These are phyloP conservation scores for Drosophila meridiana DNA, from an alignment of 2,888 invertebrate species.

Conservation along the genomic window DNA sequence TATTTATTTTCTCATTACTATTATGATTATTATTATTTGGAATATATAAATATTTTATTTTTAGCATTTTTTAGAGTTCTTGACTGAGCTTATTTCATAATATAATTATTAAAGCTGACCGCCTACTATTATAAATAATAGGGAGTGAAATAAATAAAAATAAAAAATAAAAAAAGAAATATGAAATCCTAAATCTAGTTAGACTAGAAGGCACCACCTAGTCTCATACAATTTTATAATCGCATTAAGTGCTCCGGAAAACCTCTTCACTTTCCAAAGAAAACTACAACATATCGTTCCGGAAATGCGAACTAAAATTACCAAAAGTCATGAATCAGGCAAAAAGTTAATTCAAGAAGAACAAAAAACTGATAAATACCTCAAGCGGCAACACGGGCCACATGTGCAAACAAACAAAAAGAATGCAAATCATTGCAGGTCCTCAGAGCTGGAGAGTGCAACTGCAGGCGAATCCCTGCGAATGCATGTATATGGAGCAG, in stretches of 20 bases:
- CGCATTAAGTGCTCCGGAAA: conserved; percentile 27
- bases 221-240: conserved; percentile 16
- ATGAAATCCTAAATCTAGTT: background rate
- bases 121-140: background rate
- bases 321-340: conserved; percentile 82
- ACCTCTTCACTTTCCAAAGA: conserved; percentile 3
- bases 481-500: conserved; percentile 65
- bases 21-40: background rate
- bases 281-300: conserved; percentile 33
- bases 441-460: conserved; percentile 20
- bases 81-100: background rate
- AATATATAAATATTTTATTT: too few species aligned
- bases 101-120: background rate
- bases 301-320: conserved; percentile 67
- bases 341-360: conserved; percentile 82
- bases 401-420: conserved; percentile 53
- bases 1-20: background rate
- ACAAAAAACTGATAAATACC: conserved; percentile 37
- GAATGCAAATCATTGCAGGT: conserved; percentile 73
- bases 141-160: too few species aligned
- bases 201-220: conserved; percentile 30
- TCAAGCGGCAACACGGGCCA: conserved; percentile 39
- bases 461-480: conserved; percentile 7
- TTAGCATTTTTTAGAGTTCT: too few species aligned
- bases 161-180: too few species aligned